Percentiles rank a stretch among this genome's conserved stretches.
Evolutionary conservation across 2,888 invertebrate genomes (phyloP).

Genomic region (Punctoribates punctum): DNA sequence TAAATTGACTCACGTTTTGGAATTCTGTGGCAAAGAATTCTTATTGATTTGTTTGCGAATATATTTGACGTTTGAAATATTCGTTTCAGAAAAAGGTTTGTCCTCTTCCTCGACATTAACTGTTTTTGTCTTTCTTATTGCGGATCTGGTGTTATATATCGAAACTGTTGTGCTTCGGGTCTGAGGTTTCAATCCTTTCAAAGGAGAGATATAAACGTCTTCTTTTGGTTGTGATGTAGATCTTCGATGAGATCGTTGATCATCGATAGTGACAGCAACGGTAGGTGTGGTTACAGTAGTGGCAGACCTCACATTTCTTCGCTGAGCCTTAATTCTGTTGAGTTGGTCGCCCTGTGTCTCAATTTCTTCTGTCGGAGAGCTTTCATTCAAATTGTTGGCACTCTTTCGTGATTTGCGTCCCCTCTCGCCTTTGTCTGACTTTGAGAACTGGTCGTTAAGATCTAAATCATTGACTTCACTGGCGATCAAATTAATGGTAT

Average conservation of each 20-base stretch:
- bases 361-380: neutral
- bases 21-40: neutral
- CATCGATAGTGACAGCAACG: constrained; percentile 41
- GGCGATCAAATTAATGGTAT: constrained; percentile 25
- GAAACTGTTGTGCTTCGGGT: constrained; percentile 21
- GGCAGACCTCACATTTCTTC: constrained; percentile 55
- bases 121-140: constrained; percentile 15
- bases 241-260: constrained; percentile 44
- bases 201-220: constrained; percentile 46
- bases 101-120: neutral
- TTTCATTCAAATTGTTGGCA: neutral
- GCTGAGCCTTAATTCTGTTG: constrained; percentile 48
- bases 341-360: constrained; percentile 49
- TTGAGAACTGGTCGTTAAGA: neutral
- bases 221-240: constrained; percentile 47
- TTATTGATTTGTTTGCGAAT: neutral
- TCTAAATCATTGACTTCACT: constrained; percentile 20
- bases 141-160: constrained; percentile 40
- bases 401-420: constrained; percentile 13
- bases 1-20: constrained; percentile 9
- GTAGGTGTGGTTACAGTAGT: constrained; percentile 45
- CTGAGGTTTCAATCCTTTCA: constrained; percentile 44
- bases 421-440: neutral
- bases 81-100: neutral
- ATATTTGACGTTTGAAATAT: neutral